phyloP scores from a whole-genome alignment of 2,113 vertebrate genomes.

The Cinclus cinclus region DNA sequence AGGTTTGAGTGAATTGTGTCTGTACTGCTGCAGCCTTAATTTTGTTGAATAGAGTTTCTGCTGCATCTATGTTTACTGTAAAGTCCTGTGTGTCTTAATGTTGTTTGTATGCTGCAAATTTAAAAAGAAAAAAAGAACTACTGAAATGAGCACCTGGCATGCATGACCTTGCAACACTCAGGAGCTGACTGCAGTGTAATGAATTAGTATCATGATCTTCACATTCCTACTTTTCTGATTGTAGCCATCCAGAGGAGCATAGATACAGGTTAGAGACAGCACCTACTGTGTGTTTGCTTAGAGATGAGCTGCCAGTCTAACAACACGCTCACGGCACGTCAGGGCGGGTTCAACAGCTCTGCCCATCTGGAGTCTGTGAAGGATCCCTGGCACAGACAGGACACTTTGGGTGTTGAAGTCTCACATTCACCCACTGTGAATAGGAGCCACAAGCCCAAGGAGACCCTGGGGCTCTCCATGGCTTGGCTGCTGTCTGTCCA shows the following conservation, averaged over 20 bases:
- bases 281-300: slow-evolving; percentile 50
- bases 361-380: not conserved
- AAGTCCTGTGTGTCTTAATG: not conserved
- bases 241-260: slow-evolving; percentile 70
- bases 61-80: slow-evolving; percentile 7
- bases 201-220: slow-evolving; percentile 54
- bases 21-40: not conserved
- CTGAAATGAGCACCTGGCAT: slow-evolving; percentile 20
- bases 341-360: not conserved
- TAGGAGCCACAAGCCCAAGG: not conserved
- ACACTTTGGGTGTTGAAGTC: not conserved
- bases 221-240: slow-evolving; percentile 66
- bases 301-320: slow-evolving; percentile 49
- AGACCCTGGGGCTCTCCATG: not conserved
- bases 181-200: slow-evolving; percentile 36
- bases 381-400: not conserved
- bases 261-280: slow-evolving; percentile 71
- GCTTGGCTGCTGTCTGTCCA: not conserved
- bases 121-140: no score
- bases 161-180: slow-evolving; percentile 29
- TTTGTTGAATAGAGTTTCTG: not conserved
- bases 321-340: not conserved
- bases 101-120: not conserved
- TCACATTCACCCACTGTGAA: not conserved
- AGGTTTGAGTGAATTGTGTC: not conserved